Evolutionary conservation across 92 coral and sea anemone genomes (phyloP), one percentile per base, ranked within the genome.

Genomic region (Zoanthus gigantus): DNA sequence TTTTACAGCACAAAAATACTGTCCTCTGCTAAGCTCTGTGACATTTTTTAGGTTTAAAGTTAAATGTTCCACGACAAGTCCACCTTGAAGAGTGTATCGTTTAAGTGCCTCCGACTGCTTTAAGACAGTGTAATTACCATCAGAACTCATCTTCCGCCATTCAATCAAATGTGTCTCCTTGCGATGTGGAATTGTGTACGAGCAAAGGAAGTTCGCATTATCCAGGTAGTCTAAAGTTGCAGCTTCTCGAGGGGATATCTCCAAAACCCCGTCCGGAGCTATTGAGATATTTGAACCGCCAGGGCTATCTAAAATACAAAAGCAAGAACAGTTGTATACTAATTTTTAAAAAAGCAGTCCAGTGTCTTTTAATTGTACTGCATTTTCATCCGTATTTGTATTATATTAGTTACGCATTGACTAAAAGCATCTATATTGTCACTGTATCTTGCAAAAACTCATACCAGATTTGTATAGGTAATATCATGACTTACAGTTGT

Each of bases 201-300:
- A 61, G 57, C 84, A 79, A n/a, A 79, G 84, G 53, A 79, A 79
- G 58, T 80, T 54, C 12, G 84, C 84, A 63, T 69, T 63, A 73
- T 80, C 84, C 28, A 80, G 56, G n/a, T 80, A 80, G 60, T 80
- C 72, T n/a, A 80, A 46, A 15, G 84, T 63, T 13, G 84, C 84
- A 6, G 56, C 18, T 11, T 54, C 63, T 50, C 72, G 11, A n/a
- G 84, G 84, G 6, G 84, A 80, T 14, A 80, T 63, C 14, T 80
- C 74, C n/a, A 80, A 15, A 37, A 80, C 16, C 30, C 84, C 74
- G 42, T 18, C 44, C 48, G 84, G 34, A 14, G 10, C 3, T 7
- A 17, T 45, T 9, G 53, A 47, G 23, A 0, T 31, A 48, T 15
- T 16, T 17, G 58, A 28, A 58, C 12, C 2, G 17, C n/a, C 8